Conservation (phyloP, 2,888 invertebrate genomes). For the Spisula subtruncata region DNA sequence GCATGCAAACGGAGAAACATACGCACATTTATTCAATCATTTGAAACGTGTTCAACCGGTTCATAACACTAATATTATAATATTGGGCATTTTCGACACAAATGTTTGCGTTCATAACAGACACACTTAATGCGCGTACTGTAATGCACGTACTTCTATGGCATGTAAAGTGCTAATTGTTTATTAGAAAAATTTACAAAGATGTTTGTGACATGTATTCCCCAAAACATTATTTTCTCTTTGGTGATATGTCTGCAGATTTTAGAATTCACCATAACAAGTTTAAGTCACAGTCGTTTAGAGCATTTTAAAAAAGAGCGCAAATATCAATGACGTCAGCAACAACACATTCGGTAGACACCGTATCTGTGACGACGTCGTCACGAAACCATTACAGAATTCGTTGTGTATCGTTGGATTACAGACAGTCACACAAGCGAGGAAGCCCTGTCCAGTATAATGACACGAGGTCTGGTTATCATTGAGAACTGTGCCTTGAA, state of each 20-base stretch:
- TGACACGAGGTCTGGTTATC: constrained; percentile 66
- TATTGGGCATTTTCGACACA: too few relatives aligned
- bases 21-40: too few relatives aligned
- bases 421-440: constrained; percentile 62
- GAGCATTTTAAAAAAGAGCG: neutral
- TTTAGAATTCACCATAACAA: neutral
- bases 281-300: neutral
- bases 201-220: too few relatives aligned
- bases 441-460: constrained; percentile 56
- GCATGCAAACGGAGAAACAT: too few relatives aligned
- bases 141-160: too few relatives aligned
- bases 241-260: neutral
- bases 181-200: too few relatives aligned
- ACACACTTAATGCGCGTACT: too few relatives aligned
- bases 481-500: neutral
- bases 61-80: too few relatives aligned
- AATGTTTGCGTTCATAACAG: too few relatives aligned
- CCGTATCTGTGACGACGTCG: neutral
- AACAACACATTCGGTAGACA: neutral
- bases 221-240: too few relatives aligned
- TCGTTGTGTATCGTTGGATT: neutral
- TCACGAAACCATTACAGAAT: constrained; percentile 65
- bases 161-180: too few relatives aligned
- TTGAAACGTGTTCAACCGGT: too few relatives aligned
- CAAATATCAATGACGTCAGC: neutral